Percentiles rank a stretch among this genome's conserved stretches.
phyloP scores from a whole-genome alignment of 2,888 invertebrate genomes.

The Drosophila sordidula region DNA sequence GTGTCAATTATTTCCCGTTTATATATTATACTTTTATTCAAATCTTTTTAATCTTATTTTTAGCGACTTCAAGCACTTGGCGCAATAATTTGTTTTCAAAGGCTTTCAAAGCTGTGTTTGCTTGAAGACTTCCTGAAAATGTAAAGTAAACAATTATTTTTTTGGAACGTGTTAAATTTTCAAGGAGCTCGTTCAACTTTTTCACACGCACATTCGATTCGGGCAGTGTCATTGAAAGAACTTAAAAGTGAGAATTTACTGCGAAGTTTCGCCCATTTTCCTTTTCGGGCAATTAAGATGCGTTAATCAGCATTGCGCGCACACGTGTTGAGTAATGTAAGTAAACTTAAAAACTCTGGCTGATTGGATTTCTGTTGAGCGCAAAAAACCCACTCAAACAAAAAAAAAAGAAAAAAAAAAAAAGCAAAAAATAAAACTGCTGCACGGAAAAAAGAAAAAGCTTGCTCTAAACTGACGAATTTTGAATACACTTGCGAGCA shows the following conservation, averaged over 20 bases:
- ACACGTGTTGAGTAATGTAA: slow-evolving; percentile 31
- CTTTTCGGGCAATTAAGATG: slow-evolving; percentile 49
- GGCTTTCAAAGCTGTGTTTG: no score
- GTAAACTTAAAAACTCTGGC: slow-evolving; percentile 39
- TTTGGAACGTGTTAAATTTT: no score
- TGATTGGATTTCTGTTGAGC: slow-evolving; percentile 45
- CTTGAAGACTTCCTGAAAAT: no score
- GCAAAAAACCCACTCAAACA: slow-evolving; percentile 15
- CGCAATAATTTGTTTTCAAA: no score
- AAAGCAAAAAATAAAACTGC: slow-evolving; percentile 7
- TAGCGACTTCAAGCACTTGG: not conserved
- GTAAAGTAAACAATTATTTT: no score
- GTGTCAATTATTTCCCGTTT: not conserved
- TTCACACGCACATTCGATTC: no score
- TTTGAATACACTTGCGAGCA: not conserved
- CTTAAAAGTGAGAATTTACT: slow-evolving; percentile 18
- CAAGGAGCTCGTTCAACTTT: no score
- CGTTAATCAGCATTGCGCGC: slow-evolving; percentile 58
- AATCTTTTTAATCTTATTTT: not conserved
- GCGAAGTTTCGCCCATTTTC: slow-evolving; percentile 29
- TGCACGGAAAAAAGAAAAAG: slow-evolving; percentile 25
- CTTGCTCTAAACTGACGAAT: not conserved
- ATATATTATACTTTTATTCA: not conserved
- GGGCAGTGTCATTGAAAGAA: not conserved
- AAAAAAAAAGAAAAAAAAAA: slow-evolving; percentile 19